Evolutionary conservation across 2,113 vertebrate species (phyloP).

Genomic region (Xiphias gladius): DNA sequence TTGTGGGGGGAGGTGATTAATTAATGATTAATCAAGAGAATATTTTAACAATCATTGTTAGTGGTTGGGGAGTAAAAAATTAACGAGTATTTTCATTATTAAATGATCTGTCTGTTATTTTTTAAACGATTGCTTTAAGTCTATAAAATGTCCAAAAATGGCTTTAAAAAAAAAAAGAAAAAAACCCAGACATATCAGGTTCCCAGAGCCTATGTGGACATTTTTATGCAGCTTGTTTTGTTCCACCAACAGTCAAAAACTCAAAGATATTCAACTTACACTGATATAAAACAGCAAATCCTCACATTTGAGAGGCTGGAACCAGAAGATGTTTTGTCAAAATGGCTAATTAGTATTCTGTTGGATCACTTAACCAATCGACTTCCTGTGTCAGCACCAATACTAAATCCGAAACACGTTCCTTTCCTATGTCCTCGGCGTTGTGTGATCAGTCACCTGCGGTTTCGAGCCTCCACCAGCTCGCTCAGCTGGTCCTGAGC

Average conservation of each 20-base stretch:
- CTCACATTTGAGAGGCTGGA: neutral
- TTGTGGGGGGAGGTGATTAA: no score
- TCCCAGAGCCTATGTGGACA: no score
- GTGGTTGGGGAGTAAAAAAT: no score
- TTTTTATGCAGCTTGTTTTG: no score
- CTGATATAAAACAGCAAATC: neutral
- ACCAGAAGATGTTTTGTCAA: neutral
- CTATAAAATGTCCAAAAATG: neutral
- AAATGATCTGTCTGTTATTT: no score
- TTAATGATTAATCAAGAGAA: no score
- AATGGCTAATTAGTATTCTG: neutral
- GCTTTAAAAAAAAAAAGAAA: no score
- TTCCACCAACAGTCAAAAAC: no score
- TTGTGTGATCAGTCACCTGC: constrained; percentile 79
- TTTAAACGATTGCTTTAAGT: neutral
- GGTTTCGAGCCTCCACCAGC: constrained; percentile 89
- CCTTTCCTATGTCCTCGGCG: no score
- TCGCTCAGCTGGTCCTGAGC: constrained; percentile 89
- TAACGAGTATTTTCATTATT: neutral
- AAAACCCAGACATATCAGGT: no score
- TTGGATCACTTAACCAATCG: neutral
- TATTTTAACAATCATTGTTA: no score
- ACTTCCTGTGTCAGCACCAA: neutral
- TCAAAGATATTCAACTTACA: neutral
- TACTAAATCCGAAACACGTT: no score